Evolutionary conservation across 2,113 vertebrate genomes (phyloP).

Genomic region (Pitta sordida): DNA sequence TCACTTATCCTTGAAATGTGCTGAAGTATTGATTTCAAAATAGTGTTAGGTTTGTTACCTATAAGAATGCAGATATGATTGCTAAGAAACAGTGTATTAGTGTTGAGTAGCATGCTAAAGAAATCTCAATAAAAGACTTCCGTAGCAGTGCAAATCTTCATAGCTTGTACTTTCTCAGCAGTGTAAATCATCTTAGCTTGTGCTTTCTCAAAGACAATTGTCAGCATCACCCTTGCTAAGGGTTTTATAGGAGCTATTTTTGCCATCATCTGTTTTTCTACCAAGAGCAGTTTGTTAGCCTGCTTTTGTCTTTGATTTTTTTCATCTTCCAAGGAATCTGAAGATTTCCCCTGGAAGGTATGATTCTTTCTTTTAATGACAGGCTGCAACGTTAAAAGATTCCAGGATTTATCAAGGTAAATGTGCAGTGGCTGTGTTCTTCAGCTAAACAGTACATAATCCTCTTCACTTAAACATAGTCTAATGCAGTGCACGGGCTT

Average conservation of each 20-base stretch:
- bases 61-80: background rate
- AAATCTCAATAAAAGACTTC: background rate
- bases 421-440: background rate
- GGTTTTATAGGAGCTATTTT: slow-evolving; percentile 1
- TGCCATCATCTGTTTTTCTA: background rate
- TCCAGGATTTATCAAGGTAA: background rate
- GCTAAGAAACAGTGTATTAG: background rate
- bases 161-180: background rate
- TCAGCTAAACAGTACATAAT: background rate
- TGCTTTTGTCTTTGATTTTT: background rate
- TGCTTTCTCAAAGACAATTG: background rate
- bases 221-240: background rate
- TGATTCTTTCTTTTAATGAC: background rate
- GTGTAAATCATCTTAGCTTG: background rate
- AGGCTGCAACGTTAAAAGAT: background rate
- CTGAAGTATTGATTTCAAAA: background rate
- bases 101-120: background rate
- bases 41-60: background rate
- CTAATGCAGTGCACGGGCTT: background rate
- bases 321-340: background rate
- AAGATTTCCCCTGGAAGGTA: background rate
- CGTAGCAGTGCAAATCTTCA: background rate
- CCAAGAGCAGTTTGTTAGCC: background rate
- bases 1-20: background rate
- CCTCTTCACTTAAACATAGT: background rate